phyloP scores from a whole-genome alignment of 2,888 invertebrate species.

The Microplitis manilae region DNA sequence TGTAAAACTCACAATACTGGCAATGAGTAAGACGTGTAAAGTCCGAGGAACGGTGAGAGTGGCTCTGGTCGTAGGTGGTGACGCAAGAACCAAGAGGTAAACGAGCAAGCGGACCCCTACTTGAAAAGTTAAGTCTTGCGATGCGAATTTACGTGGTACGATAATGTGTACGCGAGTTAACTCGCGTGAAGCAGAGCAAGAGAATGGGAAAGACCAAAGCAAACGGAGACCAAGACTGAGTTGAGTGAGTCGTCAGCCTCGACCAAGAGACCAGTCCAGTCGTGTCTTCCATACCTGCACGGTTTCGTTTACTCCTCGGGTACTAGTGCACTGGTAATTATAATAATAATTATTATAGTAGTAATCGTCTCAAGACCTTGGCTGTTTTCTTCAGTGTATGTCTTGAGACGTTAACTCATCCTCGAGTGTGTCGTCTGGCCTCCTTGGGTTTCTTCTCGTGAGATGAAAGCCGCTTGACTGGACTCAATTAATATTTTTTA shows the following conservation, averaged over 20 bases:
- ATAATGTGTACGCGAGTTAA: slow-evolving; percentile 8
- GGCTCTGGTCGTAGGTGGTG: slow-evolving; percentile 31
- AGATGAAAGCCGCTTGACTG: slow-evolving; percentile 7
- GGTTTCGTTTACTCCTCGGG: background rate
- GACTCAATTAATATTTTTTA: slow-evolving; percentile 2
- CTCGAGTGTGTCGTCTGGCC: slow-evolving; percentile 6
- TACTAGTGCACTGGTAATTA: background rate
- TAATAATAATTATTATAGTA: background rate
- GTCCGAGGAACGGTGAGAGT: slow-evolving; percentile 40
- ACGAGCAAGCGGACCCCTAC: slow-evolving; percentile 29
- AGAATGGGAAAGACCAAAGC: background rate
- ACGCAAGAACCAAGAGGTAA: slow-evolving; percentile 45
- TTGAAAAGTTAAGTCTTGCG: slow-evolving; percentile 24
- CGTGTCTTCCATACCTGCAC: slow-evolving; percentile 6
- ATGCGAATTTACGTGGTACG: slow-evolving; percentile 34
- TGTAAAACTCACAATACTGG: background rate
- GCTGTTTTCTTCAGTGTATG: background rate
- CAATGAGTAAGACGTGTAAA: background rate
- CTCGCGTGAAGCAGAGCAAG: background rate
- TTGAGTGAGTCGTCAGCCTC: background rate
- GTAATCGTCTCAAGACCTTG: no score
- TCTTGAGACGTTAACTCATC: background rate
- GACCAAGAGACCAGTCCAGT: slow-evolving; percentile 25
- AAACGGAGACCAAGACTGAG: background rate
- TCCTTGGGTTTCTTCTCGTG: slow-evolving; percentile 1